phyloP scores from a whole-genome alignment of 2,797 vertebrate genomes.

The Varecia variegata region DNA sequence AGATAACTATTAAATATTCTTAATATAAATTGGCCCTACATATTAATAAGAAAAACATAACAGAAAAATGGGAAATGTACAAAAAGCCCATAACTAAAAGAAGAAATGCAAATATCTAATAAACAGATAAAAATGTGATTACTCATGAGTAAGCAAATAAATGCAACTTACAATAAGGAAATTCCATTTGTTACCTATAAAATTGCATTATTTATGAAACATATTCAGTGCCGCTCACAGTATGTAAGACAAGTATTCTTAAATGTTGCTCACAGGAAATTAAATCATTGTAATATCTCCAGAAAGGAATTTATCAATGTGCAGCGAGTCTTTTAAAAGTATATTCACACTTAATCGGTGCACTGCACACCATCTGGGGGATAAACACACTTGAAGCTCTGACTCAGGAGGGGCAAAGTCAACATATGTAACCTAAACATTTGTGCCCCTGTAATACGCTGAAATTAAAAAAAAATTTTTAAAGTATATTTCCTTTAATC shows the following conservation, averaged over 20 bases:
- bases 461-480: not conserved
- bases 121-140: constrained; percentile 31
- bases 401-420: no score
- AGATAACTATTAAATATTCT: not conserved
- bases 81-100: not conserved
- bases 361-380: no score
- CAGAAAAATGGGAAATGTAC: not conserved
- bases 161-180: constrained; percentile 16
- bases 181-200: not conserved
- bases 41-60: constrained; percentile 4
- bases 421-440: no score
- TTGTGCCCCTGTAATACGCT: no score
- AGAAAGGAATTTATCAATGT: constrained; percentile 2
- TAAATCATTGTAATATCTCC: not conserved
- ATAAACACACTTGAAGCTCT: no score
- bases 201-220: constrained; percentile 39
- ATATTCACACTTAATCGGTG: not conserved
- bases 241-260: not conserved
- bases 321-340: not conserved
- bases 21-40: constrained; percentile 4
- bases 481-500: not conserved
- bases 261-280: not conserved
- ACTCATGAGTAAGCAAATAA: constrained; percentile 17
- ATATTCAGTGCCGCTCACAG: not conserved
- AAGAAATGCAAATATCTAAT: constrained; percentile 15